Conservation (phyloP, 1,140 invertebrate species). For the Scylla paramamosain region DNA sequence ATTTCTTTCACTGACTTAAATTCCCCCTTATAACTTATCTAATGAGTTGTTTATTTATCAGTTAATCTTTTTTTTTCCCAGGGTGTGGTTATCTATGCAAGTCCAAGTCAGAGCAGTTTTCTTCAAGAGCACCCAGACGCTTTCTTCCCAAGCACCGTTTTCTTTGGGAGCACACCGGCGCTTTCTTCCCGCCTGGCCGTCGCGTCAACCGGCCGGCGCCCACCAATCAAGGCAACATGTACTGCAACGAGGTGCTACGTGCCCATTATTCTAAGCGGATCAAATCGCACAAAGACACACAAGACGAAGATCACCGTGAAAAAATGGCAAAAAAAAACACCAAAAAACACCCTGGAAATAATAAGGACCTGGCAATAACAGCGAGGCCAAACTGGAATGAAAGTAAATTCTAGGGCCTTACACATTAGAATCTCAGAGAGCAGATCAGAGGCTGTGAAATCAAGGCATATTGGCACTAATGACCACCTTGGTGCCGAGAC, state of each 20-base stretch:
- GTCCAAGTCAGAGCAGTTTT: too few relatives aligned
- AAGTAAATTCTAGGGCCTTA: conserved; percentile 13
- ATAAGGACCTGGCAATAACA: not conserved
- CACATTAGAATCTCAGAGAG: not conserved
- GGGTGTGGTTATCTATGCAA: too few relatives aligned
- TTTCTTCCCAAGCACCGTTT: too few relatives aligned
- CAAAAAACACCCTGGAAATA: not conserved
- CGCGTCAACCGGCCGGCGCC: not conserved
- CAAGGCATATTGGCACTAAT: conserved; percentile 22
- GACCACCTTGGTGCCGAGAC: not conserved
- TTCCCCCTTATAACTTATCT: too few relatives aligned
- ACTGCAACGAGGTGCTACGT: not conserved
- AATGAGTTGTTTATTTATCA: too few relatives aligned
- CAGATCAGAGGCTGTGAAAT: not conserved
- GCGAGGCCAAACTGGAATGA: not conserved
- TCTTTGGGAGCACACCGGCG: too few relatives aligned
- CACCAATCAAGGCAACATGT: not conserved
- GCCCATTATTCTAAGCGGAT: not conserved
- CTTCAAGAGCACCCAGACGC: too few relatives aligned
- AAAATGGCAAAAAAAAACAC: not conserved
- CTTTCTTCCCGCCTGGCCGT: not conserved
- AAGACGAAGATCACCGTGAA: not conserved
- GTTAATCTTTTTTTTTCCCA: too few relatives aligned
- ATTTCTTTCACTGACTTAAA: too few relatives aligned
- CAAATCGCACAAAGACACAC: not conserved